Evolutionary conservation across 2,113 vertebrate species (phyloP), one percentile per base, ranked within the genome.

Genomic region (Megaceryle torquata): DNA sequence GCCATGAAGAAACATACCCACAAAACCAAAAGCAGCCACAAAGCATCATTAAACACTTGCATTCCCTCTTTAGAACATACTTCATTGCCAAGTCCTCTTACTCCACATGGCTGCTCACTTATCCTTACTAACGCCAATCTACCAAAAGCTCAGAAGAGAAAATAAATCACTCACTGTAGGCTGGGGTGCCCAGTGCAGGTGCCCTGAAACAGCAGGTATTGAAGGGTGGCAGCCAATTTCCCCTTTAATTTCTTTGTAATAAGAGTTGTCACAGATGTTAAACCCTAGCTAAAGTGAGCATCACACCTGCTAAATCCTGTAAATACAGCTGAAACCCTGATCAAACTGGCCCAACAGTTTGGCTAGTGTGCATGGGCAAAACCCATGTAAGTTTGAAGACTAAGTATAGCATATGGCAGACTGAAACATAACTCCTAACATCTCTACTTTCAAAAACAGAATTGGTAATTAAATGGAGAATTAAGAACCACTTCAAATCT

Each of bases 21-120:
- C 91, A 94, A 95, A 97, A 79, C 87, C 74, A 79, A 86, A 86
- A 78, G 83, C 26, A 94, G 72, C 80, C 83, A 78, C 80, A 84
- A 31, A 48, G 17, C 14, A 48, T 88, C 68, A 67, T 86, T 94
- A 48, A 68, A 56, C 24, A 53, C 43, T 71, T 75, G 60, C 43
- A 46, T 91, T 96, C 96, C 83, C 76, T 80, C 72, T 91, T 93
- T 16, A 90, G 37, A 70, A 39, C 61, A 51, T 81, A 29, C 13
- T 72, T 79, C 44, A 78, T 16, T 0, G 0, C 5, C 56, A 69
- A 75, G 39, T 60, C 56, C 21, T 68, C 26, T 31, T 74, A 65
- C 44, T 60, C 60, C 56, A 78, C 37, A 50, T 35, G 22, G 37
- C 13, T 86, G 48, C 54, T 90, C 21, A 68, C 60, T 75, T 61